Percentiles rank a stretch among this genome's conserved stretches.
phyloP scores from a whole-genome alignment of 2,113 vertebrate genomes.

The Saccopteryx bilineata region DNA sequence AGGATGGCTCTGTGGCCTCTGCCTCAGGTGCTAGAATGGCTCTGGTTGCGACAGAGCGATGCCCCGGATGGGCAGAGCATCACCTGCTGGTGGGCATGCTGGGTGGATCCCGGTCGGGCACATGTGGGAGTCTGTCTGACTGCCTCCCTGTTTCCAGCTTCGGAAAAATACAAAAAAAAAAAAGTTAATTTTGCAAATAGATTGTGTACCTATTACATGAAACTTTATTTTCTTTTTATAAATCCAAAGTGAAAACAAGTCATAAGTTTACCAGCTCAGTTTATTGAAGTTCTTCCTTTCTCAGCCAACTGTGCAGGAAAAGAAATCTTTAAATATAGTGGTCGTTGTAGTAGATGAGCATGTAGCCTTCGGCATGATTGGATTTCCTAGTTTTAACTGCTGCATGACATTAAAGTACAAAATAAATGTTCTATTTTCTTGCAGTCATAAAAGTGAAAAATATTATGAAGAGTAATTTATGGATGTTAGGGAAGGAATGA shows the following conservation, averaged over 20 bases:
- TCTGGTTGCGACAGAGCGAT: too few species aligned
- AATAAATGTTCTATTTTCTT: constrained; percentile 37
- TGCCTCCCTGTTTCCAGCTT: too few species aligned
- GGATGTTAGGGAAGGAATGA: constrained; percentile 31
- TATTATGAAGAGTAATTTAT: background rate
- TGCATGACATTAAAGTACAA: background rate
- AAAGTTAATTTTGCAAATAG: constrained; percentile 56
- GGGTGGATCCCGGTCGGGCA: too few species aligned
- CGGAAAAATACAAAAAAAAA: too few species aligned
- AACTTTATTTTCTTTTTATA: constrained; percentile 58
- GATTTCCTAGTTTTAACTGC: constrained; percentile 66
- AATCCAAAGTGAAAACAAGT: constrained; percentile 50
- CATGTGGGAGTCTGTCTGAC: too few species aligned
- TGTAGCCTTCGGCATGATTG: background rate
- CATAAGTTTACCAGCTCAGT: background rate
- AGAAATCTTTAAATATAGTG: constrained; percentile 22
- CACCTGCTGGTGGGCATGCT: too few species aligned
- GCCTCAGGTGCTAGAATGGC: too few species aligned
- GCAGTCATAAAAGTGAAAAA: constrained; percentile 41
- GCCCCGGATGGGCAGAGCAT: too few species aligned
- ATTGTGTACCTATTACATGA: background rate
- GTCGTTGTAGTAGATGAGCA: background rate
- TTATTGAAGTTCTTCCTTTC: constrained; percentile 17
- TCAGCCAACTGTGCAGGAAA: background rate
- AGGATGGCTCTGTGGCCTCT: too few species aligned